Conservation (phyloP, 2,888 invertebrate genomes). For the Eilema depressum region DNA sequence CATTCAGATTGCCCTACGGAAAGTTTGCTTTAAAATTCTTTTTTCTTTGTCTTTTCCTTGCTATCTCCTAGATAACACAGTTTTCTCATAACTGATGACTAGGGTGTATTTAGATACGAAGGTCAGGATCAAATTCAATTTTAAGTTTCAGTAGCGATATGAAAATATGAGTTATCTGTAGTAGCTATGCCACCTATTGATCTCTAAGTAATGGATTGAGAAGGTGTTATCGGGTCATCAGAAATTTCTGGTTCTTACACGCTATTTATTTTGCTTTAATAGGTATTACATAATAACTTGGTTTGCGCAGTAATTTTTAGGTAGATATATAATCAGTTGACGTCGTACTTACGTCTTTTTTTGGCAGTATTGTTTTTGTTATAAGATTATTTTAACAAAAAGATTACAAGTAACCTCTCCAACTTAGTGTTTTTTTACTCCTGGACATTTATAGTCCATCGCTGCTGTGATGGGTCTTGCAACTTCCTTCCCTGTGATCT, state of each 20-base stretch:
- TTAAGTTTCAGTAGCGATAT: constrained; percentile 27
- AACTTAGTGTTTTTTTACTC: neutral
- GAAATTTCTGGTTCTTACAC: constrained; percentile 39
- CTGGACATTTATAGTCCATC: too few relatives aligned
- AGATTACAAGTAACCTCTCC: neutral
- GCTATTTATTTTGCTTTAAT: constrained; percentile 1
- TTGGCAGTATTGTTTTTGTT: neutral
- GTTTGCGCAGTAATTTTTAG: neutral
- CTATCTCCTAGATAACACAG: constrained; percentile 24
- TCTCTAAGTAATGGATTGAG: constrained; percentile 47
- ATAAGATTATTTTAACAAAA: neutral
- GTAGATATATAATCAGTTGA: neutral
- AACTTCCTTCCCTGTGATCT: neutral
- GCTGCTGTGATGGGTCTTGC: too few relatives aligned
- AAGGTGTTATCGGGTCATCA: constrained; percentile 35
- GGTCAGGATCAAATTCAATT: constrained; percentile 41
- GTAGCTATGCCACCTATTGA: constrained; percentile 65
- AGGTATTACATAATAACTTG: neutral
- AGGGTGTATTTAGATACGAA: constrained; percentile 39
- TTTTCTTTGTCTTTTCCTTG: constrained; percentile 12
- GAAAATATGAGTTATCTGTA: constrained; percentile 36
- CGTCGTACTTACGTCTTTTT: constrained; percentile 1
- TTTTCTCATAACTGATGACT: constrained; percentile 26
- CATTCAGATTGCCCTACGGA: constrained; percentile 17
- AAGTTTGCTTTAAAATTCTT: constrained; percentile 18